Evolutionary conservation across 2,113 vertebrate species (phyloP).

Genomic region (Pedionomus torquatus): DNA sequence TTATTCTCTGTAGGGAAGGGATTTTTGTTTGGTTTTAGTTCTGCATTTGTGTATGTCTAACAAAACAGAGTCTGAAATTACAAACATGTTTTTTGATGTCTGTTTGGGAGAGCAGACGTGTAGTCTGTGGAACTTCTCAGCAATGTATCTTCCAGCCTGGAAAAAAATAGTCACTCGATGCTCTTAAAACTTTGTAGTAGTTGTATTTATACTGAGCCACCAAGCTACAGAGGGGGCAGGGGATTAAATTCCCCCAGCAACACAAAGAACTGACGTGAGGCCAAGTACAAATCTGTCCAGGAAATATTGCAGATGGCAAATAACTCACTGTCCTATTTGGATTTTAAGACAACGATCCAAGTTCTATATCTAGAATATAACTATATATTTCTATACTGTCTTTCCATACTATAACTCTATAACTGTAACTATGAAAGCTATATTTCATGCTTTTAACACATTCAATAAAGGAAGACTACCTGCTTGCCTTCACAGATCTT

Average conservation of each 20-base stretch:
- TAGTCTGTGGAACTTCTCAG: background rate
- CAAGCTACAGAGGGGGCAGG: background rate
- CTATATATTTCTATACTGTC: background rate
- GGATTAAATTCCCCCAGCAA: background rate
- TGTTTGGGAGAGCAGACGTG: background rate
- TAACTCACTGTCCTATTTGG: background rate
- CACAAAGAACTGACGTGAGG: background rate
- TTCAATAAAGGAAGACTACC: background rate
- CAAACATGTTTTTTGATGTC: background rate
- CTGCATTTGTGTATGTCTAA: background rate
- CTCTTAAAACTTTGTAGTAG: background rate
- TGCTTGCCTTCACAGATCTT: background rate
- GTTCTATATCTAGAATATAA: background rate
- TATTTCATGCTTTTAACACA: background rate
- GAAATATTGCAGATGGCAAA: background rate
- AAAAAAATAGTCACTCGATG: background rate
- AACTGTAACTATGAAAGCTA: background rate
- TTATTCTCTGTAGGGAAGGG: background rate
- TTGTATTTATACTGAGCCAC: background rate
- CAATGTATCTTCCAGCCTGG: background rate
- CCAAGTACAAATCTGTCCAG: background rate
- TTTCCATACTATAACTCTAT: background rate
- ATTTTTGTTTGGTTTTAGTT: background rate
- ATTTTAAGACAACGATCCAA: background rate
- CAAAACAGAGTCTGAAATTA: conserved; percentile 9